These are phyloP conservation scores for Imbricaverruca yamaguchii DNA, from an alignment of 2,888 invertebrate species.

Conservation along the genomic window DNA sequence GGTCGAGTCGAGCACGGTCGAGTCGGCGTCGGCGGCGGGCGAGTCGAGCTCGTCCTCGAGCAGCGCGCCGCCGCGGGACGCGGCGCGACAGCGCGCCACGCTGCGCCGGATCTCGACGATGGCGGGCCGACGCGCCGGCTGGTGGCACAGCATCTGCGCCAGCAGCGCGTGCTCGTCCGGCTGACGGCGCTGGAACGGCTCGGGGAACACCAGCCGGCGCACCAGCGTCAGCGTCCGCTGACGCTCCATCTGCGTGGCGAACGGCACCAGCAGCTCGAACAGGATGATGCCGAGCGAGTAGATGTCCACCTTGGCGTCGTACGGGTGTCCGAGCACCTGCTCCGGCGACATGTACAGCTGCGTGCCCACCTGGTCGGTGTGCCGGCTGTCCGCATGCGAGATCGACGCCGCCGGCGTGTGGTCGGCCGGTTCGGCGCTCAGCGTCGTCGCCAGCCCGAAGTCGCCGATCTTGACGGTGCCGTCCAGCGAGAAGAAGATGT, in stretches of 20 bases:
- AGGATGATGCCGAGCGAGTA: constrained; percentile 89
- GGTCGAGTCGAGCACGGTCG: neutral
- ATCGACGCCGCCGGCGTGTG: constrained; percentile 24
- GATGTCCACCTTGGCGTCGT: constrained; percentile 89
- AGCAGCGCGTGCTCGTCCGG: constrained; percentile 27
- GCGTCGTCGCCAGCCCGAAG: constrained; percentile 92
- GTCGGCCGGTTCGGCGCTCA: constrained; percentile 40
- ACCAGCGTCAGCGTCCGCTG: constrained; percentile 57
- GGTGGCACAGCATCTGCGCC: constrained; percentile 58
- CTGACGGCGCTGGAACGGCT: constrained; percentile 49
- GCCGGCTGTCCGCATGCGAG: constrained; percentile 35
- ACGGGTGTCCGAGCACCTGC: constrained; percentile 62
- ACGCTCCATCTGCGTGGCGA: constrained; percentile 85
- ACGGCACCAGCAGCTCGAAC: constrained; percentile 84
- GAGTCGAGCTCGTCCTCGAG: constrained; percentile 43
- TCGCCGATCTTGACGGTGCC: constrained; percentile 92
- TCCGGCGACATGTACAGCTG: constrained; percentile 98
- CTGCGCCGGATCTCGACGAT: constrained; percentile 34
- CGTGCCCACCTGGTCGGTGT: constrained; percentile 66
- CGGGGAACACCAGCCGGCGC: constrained; percentile 60
- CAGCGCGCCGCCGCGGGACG: constrained; percentile 42
- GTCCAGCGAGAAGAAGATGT: constrained; percentile 86
- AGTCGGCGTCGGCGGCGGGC: neutral
- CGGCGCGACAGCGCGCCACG: constrained; percentile 44
- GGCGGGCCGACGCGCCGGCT: constrained; percentile 61